These are phyloP conservation scores for Tillus elongatus DNA, from an alignment of 2,888 invertebrate genomes.

Conservation along the genomic window DNA sequence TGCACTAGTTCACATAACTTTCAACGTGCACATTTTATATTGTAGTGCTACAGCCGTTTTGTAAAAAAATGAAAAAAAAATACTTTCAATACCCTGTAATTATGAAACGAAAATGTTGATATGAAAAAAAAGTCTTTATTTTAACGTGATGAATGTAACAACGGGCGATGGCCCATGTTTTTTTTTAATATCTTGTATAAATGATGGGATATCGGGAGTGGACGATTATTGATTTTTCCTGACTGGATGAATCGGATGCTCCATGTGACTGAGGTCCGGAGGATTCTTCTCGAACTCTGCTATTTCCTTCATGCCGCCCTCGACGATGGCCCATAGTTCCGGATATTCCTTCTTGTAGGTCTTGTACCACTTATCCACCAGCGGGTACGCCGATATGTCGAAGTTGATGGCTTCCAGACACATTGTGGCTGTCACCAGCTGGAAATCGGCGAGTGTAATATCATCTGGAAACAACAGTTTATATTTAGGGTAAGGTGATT, in stretches of 20 bases:
- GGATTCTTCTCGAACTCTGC: slow-evolving; percentile 59
- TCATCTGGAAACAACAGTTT: slow-evolving; percentile 42
- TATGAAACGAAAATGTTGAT: too few species aligned
- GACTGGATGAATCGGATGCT: slow-evolving; percentile 66
- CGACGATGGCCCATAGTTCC: slow-evolving; percentile 61
- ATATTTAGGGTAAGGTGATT: neutral
- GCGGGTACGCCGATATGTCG: slow-evolving; percentile 52
- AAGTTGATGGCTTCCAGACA: slow-evolving; percentile 63
- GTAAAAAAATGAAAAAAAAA: neutral
- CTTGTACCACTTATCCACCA: slow-evolving; percentile 57
- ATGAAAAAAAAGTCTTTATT: too few species aligned
- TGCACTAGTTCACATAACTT: too few species aligned
- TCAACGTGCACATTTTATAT: too few species aligned
- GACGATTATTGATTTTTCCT: too few species aligned
- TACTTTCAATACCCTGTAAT: neutral
- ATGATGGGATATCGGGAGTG: too few species aligned
- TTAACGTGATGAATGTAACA: too few species aligned
- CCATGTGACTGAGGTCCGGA: slow-evolving; percentile 60
- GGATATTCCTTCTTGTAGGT: slow-evolving; percentile 60
- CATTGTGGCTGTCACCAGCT: slow-evolving; percentile 60
- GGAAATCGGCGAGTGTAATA: slow-evolving; percentile 68
- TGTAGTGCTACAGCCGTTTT: too few species aligned
- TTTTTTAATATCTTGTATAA: too few species aligned
- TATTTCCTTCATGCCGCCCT: slow-evolving; percentile 60
- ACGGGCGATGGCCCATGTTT: too few species aligned